Percentiles rank a stretch among this genome's conserved stretches.
Evolutionary conservation across 2,888 invertebrate species (phyloP).

Genomic region (Aleiodes leptofemur): DNA sequence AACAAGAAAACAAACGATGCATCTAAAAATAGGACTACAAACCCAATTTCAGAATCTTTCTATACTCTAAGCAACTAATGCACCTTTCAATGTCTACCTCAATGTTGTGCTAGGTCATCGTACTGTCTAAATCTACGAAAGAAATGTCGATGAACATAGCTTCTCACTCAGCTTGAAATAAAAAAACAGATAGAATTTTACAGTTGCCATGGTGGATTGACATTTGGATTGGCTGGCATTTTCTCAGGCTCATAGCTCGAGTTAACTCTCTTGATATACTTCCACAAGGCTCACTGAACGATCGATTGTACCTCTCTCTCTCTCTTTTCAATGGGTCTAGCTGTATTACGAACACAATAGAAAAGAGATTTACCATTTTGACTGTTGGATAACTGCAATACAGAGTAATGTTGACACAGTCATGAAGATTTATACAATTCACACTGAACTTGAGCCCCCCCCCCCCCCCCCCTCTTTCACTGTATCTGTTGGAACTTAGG

Average conservation of each 20-base stretch:
- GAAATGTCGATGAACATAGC: constrained; percentile 31
- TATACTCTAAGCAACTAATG: neutral
- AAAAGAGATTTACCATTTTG: neutral
- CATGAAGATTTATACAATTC: constrained; percentile 21
- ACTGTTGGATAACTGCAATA: neutral
- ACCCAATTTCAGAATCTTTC: too few relatives aligned
- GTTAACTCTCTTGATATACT: neutral
- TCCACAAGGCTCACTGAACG: neutral
- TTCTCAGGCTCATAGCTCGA: neutral
- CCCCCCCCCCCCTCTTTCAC: neutral
- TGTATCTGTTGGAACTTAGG: constrained; percentile 22
- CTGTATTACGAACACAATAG: neutral
- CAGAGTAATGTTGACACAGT: constrained; percentile 8
- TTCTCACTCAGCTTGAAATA: constrained; percentile 38
- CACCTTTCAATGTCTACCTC: constrained; percentile 26
- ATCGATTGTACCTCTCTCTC: neutral
- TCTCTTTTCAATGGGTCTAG: neutral
- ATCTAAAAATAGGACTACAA: neutral
- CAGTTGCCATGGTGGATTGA: constrained; percentile 29
- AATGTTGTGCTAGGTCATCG: too few relatives aligned
- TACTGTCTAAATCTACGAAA: constrained; percentile 13
- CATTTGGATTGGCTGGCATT: constrained; percentile 7
- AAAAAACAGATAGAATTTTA: constrained; percentile 31
- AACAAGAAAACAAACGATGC: constrained; percentile 8
- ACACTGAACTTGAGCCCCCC: neutral